These are phyloP conservation scores for Agrenia bidenticulata DNA, from an alignment of 2,888 invertebrate genomes.

Conservation along the genomic window DNA sequence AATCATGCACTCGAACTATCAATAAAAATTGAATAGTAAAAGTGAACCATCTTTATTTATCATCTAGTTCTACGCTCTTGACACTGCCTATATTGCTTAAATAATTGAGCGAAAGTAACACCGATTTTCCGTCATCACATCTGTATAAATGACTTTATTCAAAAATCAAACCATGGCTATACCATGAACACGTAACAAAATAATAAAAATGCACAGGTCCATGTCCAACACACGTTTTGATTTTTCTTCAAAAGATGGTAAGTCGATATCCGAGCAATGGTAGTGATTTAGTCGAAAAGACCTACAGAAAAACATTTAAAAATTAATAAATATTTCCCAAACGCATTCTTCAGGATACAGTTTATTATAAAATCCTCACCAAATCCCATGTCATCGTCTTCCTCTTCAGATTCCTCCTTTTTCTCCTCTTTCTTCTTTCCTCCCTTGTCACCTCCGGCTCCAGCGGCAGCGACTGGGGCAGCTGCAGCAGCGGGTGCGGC, in stretches of 20 bases:
- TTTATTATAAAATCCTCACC: conserved; percentile 55
- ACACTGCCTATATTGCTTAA: no score
- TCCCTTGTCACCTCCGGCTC: conserved; percentile 58
- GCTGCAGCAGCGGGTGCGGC: conserved; percentile 68
- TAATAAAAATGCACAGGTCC: conserved; percentile 8
- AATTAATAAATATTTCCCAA: not conserved
- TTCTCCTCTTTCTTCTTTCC: conserved; percentile 69
- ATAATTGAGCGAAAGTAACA: no score
- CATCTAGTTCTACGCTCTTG: no score
- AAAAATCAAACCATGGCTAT: conserved; percentile 7
- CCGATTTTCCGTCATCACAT: no score
- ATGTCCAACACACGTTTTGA: not conserved
- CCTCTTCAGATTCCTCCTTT: conserved; percentile 75
- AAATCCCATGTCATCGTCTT: conserved; percentile 92
- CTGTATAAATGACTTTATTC: not conserved
- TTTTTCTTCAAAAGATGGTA: conserved; percentile 7
- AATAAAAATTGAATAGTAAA: no score
- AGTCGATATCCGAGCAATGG: conserved; percentile 9
- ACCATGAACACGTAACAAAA: conserved; percentile 5
- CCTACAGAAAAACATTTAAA: conserved; percentile 64
- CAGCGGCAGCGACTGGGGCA: conserved; percentile 55
- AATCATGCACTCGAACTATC: no score
- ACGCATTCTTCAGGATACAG: not conserved
- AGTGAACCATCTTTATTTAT: no score
- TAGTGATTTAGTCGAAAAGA: conserved; percentile 68